Evolutionary conservation across 2,888 invertebrate species (phyloP).

Genomic region (Baccha elongata): DNA sequence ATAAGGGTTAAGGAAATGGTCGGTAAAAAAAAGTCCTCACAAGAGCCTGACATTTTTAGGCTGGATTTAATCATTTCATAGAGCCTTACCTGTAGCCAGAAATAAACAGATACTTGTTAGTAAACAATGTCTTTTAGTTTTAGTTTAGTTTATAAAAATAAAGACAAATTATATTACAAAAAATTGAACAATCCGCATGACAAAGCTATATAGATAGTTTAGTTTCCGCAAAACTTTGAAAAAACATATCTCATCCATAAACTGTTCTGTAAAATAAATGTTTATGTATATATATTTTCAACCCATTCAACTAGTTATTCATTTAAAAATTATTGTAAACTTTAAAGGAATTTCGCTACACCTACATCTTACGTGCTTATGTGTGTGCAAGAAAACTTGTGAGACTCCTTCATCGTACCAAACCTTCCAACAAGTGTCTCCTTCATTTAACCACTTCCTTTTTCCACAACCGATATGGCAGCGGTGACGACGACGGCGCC

Average conservation of each 20-base stretch:
- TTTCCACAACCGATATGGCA: conserved; percentile 14
- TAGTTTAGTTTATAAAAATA: no score
- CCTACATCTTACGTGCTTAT: neutral
- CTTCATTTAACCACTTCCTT: conserved; percentile 53
- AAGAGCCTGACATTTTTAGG: no score
- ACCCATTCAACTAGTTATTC: conserved; percentile 53
- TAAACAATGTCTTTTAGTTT: no score
- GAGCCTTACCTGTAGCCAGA: no score
- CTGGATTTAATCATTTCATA: no score
- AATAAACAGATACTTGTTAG: no score
- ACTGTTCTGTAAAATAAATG: no score
- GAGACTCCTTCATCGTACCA: conserved; percentile 4
- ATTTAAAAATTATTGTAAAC: conserved; percentile 53
- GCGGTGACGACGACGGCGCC: neutral
- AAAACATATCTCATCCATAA: conserved; percentile 6
- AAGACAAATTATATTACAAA: conserved; percentile 3
- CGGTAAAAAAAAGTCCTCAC: no score
- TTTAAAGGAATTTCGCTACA: conserved; percentile 20
- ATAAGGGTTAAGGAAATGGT: no score
- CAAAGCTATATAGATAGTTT: neutral
- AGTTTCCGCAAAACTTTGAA: conserved; percentile 8
- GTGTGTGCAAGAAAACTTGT: conserved; percentile 16
- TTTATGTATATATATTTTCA: conserved; percentile 26
- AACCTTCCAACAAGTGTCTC: conserved; percentile 59
- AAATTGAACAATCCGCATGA: neutral